phyloP scores from a whole-genome alignment of 2,113 vertebrate species.

The Chascanopsetta lugubris region DNA sequence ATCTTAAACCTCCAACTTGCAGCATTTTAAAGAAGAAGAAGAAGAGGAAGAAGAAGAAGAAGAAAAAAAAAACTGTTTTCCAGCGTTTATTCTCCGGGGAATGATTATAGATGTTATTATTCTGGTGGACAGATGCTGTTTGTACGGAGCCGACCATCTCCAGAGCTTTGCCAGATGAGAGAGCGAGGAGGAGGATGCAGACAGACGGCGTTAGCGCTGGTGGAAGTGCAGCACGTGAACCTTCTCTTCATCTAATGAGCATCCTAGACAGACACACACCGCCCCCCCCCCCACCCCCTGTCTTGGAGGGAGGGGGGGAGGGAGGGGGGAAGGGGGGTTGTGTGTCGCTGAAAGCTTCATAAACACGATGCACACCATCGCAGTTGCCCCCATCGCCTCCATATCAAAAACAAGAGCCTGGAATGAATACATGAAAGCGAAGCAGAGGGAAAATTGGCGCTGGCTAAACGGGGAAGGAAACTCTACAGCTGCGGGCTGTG shows the following conservation, averaged over 20 bases:
- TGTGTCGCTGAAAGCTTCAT: constrained; percentile 40
- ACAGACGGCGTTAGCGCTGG: constrained; percentile 8
- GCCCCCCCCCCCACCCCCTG: neutral
- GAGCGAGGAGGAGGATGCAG: constrained; percentile 30
- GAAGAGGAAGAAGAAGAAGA: no score
- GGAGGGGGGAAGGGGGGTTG: constrained; percentile 31
- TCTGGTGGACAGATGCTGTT: constrained; percentile 70
- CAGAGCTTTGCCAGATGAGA: constrained; percentile 52
- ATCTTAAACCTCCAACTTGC: constrained; percentile 28
- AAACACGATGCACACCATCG: constrained; percentile 36
- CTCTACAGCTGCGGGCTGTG: constrained; percentile 13
- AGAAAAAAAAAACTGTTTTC: constrained; percentile 15
- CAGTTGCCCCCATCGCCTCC: constrained; percentile 8
- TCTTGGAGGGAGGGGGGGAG: constrained; percentile 16
- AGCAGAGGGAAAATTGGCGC: constrained; percentile 3
- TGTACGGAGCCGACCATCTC: constrained; percentile 57
- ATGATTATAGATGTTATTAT: constrained; percentile 60
- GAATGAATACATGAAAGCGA: constrained; percentile 32
- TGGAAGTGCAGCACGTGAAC: constrained; percentile 30
- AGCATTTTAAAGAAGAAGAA: constrained; percentile 29
- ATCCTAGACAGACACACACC: constrained; percentile 29
- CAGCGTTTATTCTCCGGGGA: constrained; percentile 35
- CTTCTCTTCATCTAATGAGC: constrained; percentile 45
- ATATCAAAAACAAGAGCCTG: constrained; percentile 34
- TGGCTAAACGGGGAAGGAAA: constrained; percentile 25